These are phyloP conservation scores for Atlantisia rogersi DNA, from an alignment of 2,113 vertebrate genomes.

Conservation along the genomic window DNA sequence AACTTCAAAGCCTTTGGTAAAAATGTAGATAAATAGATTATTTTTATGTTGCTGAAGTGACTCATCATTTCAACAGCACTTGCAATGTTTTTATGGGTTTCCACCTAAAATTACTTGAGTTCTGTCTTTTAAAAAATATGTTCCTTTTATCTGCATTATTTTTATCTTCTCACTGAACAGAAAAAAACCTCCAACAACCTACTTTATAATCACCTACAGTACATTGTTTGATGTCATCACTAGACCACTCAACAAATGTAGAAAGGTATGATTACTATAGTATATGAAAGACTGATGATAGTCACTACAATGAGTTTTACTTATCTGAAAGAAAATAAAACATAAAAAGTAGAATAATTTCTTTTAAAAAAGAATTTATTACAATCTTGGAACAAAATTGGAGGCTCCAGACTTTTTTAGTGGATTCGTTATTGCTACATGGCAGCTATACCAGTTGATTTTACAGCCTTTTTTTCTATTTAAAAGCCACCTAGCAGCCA, in stretches of 20 bases:
- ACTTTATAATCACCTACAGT: conserved; percentile 35
- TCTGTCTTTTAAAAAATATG: conserved; percentile 27
- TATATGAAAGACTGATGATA: conserved; percentile 15
- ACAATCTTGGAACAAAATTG: not conserved
- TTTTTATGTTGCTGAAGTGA: conserved; percentile 25
- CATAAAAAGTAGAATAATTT: not conserved
- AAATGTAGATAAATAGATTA: conserved; percentile 49
- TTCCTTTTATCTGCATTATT: conserved; percentile 55
- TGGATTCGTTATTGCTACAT: not conserved
- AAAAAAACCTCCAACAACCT: not conserved
- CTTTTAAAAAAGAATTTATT: not conserved
- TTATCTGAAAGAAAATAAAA: not conserved
- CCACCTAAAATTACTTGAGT: conserved; percentile 25
- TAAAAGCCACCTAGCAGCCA: not conserved
- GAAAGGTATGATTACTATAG: conserved; percentile 6
- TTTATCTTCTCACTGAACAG: conserved; percentile 32
- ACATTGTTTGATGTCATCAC: conserved; percentile 52
- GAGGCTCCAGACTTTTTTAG: not conserved
- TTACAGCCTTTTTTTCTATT: not conserved
- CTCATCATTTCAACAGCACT: conserved; percentile 43
- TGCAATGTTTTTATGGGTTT: not conserved
- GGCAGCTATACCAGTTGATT: not conserved
- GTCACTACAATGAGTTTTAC: conserved; percentile 5
- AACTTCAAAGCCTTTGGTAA: conserved; percentile 49
- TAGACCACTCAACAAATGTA: conserved; percentile 15